A percentile compares a stretch with the other conserved stretches of the same genome.
phyloP scores from a whole-genome alignment of 2,113 vertebrate species.

The Glareola pratincola region DNA sequence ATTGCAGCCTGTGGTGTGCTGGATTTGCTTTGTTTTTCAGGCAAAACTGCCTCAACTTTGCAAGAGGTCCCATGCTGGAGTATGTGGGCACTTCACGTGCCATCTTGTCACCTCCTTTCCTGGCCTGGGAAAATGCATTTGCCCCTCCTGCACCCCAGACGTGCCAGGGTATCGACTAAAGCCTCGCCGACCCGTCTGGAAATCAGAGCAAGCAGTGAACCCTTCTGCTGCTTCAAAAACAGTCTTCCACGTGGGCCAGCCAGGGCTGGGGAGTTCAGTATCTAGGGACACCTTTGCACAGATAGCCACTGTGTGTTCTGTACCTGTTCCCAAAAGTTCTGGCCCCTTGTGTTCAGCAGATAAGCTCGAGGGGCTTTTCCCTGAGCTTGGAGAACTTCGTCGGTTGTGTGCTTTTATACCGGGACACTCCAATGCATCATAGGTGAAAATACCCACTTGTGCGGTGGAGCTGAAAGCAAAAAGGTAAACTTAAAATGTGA shows the following conservation, averaged over 20 bases:
- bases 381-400: not conserved
- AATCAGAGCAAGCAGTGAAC: not conserved
- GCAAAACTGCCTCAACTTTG: not conserved
- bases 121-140: not conserved
- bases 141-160: not conserved
- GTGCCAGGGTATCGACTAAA: not conserved
- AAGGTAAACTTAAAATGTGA: not conserved
- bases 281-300: not conserved
- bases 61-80: not conserved
- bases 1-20: not conserved
- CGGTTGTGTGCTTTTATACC: not conserved
- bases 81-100: fast-evolving
- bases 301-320: not conserved
- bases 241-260: not conserved
- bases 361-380: not conserved
- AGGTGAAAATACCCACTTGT: not conserved
- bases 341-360: not conserved
- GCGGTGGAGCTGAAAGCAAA: not conserved
- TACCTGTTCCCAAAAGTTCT: not conserved
- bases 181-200: not conserved
- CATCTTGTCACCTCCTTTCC: not conserved
- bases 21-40: not conserved
- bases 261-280: not conserved
- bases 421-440: not conserved
- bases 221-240: not conserved